Base-by-base conservation (phyloP, 2,888 invertebrate genomes). In the Chloromyia formosa region DNA sequence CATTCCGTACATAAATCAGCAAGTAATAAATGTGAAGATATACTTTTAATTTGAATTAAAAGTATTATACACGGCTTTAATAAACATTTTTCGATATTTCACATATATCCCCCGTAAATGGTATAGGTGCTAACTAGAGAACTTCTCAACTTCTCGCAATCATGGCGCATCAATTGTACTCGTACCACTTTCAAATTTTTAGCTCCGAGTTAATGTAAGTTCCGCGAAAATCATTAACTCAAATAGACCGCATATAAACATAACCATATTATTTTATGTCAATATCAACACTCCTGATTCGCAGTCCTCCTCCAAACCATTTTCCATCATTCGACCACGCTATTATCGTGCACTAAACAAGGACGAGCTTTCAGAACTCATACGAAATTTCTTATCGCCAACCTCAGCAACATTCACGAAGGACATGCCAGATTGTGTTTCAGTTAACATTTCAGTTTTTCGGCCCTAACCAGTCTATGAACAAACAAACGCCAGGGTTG, bases 401-500 rank as follows among this genome's bases (percentile, higher is more conserved):
- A 58, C 23, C 58, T 71, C 71, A 71, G 71, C 35, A 20, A 12
- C 56, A 40, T 58, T 56, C 58, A 71, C 71, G 40, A 71, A 56
- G 56, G 56, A 71, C 56, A 71, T 20, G 40, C 35, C 20, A 69
- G 71, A 20, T 71, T 69, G 69, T 69, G 54, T 49, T 69, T 69
- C 69, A 69, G 54, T 58, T 40, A 56, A 58, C 40, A 35, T 35
- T 71, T 58, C 7, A 14, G 49, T 42, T 14, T 45, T 14, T 35
- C 1, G 7, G 66, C 35, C 64, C 45, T 66, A 18, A 14, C 22
- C 49, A 45, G 49, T 5, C 16, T 1, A 66, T 66, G 12, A 12
- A 22, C 12, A 61, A 35, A 10, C 61, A 12, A 61, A 61, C 14
- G 1, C 1, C 62, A 62, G 62, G 16, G 62, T 42, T 62, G 62